Evolutionary conservation across 2,113 vertebrate genomes (phyloP).

Genomic region (Ciconia boyciana): DNA sequence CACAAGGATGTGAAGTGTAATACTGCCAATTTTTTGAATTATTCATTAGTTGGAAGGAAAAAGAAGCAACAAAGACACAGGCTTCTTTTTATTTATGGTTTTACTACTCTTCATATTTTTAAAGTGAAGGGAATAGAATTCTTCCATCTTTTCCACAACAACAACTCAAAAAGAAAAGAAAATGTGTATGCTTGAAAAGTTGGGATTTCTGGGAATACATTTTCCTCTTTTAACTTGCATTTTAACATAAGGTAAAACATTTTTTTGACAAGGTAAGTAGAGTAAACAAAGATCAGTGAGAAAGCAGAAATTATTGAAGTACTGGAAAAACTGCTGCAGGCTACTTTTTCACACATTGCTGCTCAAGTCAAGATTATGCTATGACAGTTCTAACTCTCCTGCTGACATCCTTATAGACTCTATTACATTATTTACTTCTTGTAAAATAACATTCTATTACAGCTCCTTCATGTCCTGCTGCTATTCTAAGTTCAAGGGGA

Average conservation of each 20-base stretch:
- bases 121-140: conserved; percentile 8
- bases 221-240: conserved; percentile 47
- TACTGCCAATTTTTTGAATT: conserved; percentile 54
- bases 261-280: conserved; percentile 64
- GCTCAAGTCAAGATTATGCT: conserved; percentile 68
- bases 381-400: conserved; percentile 74
- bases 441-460: conserved; percentile 77
- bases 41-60: conserved; percentile 49
- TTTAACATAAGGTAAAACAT: conserved; percentile 56
- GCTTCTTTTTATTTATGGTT: conserved; percentile 19
- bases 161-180: conserved; percentile 17
- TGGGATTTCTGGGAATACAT: conserved; percentile 37
- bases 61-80: not conserved
- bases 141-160: not conserved
- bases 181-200: conserved; percentile 1
- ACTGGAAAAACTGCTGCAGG: conserved; percentile 68
- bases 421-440: conserved; percentile 78
- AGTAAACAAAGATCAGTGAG: conserved; percentile 64
- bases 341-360: conserved; percentile 72
- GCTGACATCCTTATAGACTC: conserved; percentile 72
- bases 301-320: conserved; percentile 67
- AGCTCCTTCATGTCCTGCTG: conserved; percentile 69
- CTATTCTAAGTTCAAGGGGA: conserved; percentile 66
- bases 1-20: conserved; percentile 46
- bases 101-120: conserved; percentile 34